Evolutionary conservation across 2,888 invertebrate genomes (phyloP), one percentile per base, ranked within the genome.

Genomic region (Ethmia dodecea): DNA sequence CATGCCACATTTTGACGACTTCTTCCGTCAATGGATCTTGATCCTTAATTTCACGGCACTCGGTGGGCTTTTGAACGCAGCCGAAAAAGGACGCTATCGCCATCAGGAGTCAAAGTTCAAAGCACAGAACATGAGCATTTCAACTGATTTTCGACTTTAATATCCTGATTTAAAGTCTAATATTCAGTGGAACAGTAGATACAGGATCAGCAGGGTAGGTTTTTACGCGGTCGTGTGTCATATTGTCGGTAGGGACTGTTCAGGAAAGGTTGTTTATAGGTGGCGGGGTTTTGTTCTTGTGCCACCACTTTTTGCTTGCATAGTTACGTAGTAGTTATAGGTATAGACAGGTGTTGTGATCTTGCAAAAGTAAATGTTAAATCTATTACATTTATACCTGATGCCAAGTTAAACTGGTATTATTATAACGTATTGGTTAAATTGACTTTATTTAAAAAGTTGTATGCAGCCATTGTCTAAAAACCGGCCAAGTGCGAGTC

Each of bases 91-190:
- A 50, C 22, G 60, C 55, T 59, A 52, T 60, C 22, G 60, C 55
- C 60, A 52, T 60, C 57, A 51, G 42, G 51, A 66, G 74, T 72
- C 73, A 73, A 68, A 77, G 76, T 77, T 73, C 72, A 76, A 67
- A 56, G 59, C 63, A 55, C 60, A 60, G 57, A 57, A 58, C 53
- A 56, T 51, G 51, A n/a, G n/a, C n/a, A 40, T 40, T 28, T 37
- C 28, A 35, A 40, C 34, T 31, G 40, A 50, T 48, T 60, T 52
- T 40, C 40, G 36, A 51, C 53, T 47, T 48, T 56, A 56, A 45
- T 24, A 10, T 27, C 15, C 5, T 32, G 26, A 10, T 35, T 40
- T 60, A 64, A 56, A 57, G 70, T 63, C 52, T 22, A 8, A 22
- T 22, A 22, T 22, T 22, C 3, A n/a, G 22, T n/a, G n/a, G n/a